Evolutionary conservation across 2,797 vertebrate species (phyloP), one percentile per base, ranked within the genome.

Genomic region (Manis crassicaudata): DNA sequence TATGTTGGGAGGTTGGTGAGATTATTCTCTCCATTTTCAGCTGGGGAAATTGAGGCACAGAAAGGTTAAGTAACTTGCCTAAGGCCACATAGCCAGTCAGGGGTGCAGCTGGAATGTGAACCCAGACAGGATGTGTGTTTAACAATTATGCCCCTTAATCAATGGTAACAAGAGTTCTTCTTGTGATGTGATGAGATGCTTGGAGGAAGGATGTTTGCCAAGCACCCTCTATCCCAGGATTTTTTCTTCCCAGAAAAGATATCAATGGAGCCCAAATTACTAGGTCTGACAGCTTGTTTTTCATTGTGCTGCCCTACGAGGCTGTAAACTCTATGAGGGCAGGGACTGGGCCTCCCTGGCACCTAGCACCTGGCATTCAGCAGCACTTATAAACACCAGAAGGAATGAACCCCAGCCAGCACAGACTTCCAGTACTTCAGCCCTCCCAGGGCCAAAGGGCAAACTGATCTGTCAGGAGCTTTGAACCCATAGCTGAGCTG

Each of bases 401-500:
- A 21, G 12, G 40, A 60, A 21, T 32, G 37, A 79, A 16, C 29
- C 7, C 2, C 46, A 65, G 37, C 50, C 17, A 29, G 3, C 21
- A 7, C 0, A 35, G 23, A 14, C 35, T 13, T 60, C n/a, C 43
- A 20, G 68, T 6, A 12, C 65, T 20, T 43, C 10, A 10, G 20
- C 23, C 12, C 2, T 56, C 10, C 27, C 6, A 46, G 79, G 58
- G 27, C 67, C 65, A 21, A 32, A 16, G 70, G 60, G 32, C 32
- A 25, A 46, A 12, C 21, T 6, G 25, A 11, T 9, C 11, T 21
- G 32, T 56, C 4, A 16, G 14, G 70, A 76, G 43, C 43, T 94
- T 65, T 0, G 6, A 67, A 88, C 90, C 95, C 54, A 67, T 1
- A 6, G 93, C 90, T 72, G 23, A 14, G 90, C 94, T 18, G 62